Conservation (phyloP, 2,888 invertebrate genomes). For the Reticulitermes lucifugus region DNA sequence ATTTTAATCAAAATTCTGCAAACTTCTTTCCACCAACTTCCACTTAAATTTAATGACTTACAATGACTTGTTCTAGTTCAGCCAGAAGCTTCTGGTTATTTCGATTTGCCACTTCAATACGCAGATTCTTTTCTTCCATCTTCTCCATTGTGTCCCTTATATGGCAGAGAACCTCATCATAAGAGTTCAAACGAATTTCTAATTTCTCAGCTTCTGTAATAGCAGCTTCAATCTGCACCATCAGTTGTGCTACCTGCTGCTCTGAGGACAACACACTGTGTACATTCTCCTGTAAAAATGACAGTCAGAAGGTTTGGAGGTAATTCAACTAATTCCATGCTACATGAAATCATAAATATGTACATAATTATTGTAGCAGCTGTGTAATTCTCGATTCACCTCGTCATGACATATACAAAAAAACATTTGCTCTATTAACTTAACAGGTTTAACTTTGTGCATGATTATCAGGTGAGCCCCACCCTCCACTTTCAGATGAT, state of each 20-base stretch:
- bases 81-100: constrained; percentile 85
- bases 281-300: constrained; percentile 79
- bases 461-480: too few species aligned
- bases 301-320: too few species aligned
- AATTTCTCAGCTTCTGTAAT: constrained; percentile 80
- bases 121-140: constrained; percentile 90
- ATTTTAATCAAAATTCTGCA: too few species aligned
- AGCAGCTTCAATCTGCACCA: constrained; percentile 80
- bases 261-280: constrained; percentile 94
- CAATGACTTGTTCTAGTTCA: constrained; percentile 83
- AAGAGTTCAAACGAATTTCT: constrained; percentile 79
- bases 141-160: constrained; percentile 90
- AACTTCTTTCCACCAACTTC: too few species aligned
- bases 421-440: too few species aligned
- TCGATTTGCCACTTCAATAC: constrained; percentile 86
- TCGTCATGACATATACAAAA: too few species aligned
- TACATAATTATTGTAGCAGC: too few species aligned
- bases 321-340: too few species aligned
- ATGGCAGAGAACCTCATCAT: constrained; percentile 85
- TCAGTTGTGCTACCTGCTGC: constrained; percentile 76
- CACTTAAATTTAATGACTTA: constrained; percentile 63
- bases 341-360: too few species aligned
- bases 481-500: too few species aligned
- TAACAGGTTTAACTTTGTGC: too few species aligned
- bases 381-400: too few species aligned